Percentiles rank a stretch among this genome's conserved stretches.
Evolutionary conservation across 2,888 invertebrate genomes (phyloP).

Genomic region (Tridacna gigas): DNA sequence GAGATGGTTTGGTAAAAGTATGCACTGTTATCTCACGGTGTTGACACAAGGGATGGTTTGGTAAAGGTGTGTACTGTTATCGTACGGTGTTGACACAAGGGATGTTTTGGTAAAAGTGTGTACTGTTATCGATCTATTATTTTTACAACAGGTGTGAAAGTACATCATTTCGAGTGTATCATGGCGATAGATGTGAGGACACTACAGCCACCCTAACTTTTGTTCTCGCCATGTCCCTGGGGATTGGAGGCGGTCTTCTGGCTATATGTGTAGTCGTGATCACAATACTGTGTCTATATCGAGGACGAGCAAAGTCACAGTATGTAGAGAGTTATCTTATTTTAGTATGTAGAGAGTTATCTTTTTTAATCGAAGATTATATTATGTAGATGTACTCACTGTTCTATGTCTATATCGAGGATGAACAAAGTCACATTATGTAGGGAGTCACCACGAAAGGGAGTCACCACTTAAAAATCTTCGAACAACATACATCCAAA

Average conservation of each 20-base stretch:
- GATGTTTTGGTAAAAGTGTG: not conserved
- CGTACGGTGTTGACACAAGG: not conserved
- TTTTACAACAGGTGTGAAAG: not conserved
- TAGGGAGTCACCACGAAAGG: too few relatives aligned
- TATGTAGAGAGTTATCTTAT: too few relatives aligned
- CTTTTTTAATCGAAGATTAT: too few relatives aligned
- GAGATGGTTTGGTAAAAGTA: too few relatives aligned
- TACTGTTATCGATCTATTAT: not conserved
- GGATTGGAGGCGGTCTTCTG: slow-evolving; percentile 3
- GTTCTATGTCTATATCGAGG: too few relatives aligned
- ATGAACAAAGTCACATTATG: too few relatives aligned
- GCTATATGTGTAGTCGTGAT: not conserved
- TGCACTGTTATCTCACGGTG: too few relatives aligned
- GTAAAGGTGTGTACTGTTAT: not conserved
- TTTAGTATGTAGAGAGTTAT: too few relatives aligned
- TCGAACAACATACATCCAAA: too few relatives aligned
- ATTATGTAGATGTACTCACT: too few relatives aligned
- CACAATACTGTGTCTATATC: not conserved
- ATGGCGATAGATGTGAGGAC: slow-evolving; percentile 14
- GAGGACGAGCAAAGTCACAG: not conserved
- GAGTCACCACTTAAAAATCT: too few relatives aligned
- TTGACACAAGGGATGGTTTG: not conserved
- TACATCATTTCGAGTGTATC: not conserved
- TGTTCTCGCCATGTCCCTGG: slow-evolving; percentile 12
- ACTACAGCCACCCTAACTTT: slow-evolving; percentile 12